These are phyloP conservation scores for Mechanitis mazaeus DNA, from an alignment of 2,888 invertebrate species.

Conservation along the genomic window DNA sequence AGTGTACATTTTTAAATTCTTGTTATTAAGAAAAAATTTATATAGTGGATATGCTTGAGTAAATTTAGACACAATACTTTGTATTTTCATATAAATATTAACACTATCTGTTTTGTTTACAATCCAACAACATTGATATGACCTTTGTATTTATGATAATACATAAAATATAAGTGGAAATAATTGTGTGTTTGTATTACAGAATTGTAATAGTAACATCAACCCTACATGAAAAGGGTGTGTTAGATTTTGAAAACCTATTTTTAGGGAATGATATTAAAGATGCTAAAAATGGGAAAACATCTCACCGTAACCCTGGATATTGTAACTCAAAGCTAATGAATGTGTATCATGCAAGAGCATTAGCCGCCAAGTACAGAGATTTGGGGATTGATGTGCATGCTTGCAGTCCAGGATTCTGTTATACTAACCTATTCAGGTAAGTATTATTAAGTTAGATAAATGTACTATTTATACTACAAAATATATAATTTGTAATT, in stretches of 20 bases:
- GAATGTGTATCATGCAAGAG: constrained; percentile 82
- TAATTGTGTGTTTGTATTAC: constrained; percentile 19
- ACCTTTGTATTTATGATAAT: too few relatives aligned
- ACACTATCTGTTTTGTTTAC: too few relatives aligned
- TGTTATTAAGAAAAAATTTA: too few relatives aligned
- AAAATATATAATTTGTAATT: too few relatives aligned
- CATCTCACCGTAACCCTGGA: constrained; percentile 69
- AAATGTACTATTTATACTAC: too few relatives aligned
- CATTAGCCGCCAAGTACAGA: constrained; percentile 76
- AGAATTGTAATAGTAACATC: constrained; percentile 86
- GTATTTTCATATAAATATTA: too few relatives aligned
- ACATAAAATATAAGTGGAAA: too few relatives aligned
- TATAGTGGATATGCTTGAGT: too few relatives aligned
- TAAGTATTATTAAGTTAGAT: constrained; percentile 40
- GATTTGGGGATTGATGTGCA: constrained; percentile 79
- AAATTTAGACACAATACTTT: too few relatives aligned
- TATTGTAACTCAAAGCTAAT: constrained; percentile 88
- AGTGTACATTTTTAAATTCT: too few relatives aligned
- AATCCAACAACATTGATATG: too few relatives aligned
- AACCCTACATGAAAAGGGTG: constrained; percentile 81
- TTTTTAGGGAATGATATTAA: constrained; percentile 75
- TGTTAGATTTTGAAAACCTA: constrained; percentile 81
- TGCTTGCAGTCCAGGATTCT: constrained; percentile 87
- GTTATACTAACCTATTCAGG: constrained; percentile 85
- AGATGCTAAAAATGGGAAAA: constrained; percentile 49